These are phyloP conservation scores for Platyscapa corneri DNA, from an alignment of 1,140 invertebrate genomes.

Conservation along the genomic window DNA sequence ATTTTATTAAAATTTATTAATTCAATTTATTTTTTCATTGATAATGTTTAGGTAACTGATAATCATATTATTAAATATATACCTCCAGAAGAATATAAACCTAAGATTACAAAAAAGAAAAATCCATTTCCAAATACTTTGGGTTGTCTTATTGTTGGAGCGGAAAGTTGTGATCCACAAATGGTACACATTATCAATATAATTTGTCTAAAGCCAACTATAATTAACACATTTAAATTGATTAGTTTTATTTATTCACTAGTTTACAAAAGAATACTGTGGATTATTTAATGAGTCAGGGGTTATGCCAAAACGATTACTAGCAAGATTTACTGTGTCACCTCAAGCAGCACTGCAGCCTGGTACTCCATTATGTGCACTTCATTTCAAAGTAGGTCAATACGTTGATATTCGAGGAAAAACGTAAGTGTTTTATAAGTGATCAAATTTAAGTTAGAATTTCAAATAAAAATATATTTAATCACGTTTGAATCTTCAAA, in stretches of 20 bases:
- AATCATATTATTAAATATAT: conserved; percentile 97
- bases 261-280: conserved; percentile 92
- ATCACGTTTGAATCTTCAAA: neutral
- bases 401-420: conserved; percentile 91
- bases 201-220: neutral
- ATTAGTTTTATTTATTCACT: conserved; percentile 44
- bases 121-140: conserved; percentile 70
- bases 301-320: conserved; percentile 89
- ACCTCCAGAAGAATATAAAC: conserved; percentile 85
- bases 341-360: conserved; percentile 90
- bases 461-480: neutral
- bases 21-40: too few species aligned
- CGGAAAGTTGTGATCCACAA: conserved; percentile 91
- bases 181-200: conserved; percentile 65
- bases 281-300: conserved; percentile 90
- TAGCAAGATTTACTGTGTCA: conserved; percentile 90
- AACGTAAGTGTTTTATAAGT: conserved; percentile 82
- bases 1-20: conserved; percentile 52
- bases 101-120: conserved; percentile 71
- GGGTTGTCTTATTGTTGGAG: conserved; percentile 90
- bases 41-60: conserved; percentile 94
- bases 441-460: conserved; percentile 15
- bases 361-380: conserved; percentile 90
- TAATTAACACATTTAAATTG: neutral
- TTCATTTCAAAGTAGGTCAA: conserved; percentile 94